A percentile compares a stretch with the other conserved stretches of the same genome.
Evolutionary conservation across 2,797 vertebrate genomes (phyloP).

Genomic region (Sternarchorhynchus goeldii): DNA sequence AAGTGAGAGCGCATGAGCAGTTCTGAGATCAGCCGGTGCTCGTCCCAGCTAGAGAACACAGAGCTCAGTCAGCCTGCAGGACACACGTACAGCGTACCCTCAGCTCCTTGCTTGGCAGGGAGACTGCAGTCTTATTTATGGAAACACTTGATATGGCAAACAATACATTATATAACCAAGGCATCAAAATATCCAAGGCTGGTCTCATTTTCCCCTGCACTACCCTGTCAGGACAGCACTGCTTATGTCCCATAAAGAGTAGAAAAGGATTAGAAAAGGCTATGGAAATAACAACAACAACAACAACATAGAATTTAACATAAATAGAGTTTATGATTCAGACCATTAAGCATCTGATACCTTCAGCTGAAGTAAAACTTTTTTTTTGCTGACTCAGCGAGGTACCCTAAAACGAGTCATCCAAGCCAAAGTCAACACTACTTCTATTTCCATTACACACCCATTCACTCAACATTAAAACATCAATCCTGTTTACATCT

Average conservation of each 20-base stretch:
- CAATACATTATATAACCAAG: constrained; percentile 18
- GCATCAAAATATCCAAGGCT: constrained; percentile 27
- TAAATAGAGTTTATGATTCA: not conserved
- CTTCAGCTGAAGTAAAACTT: constrained; percentile 3
- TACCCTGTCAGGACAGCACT: constrained; percentile 26
- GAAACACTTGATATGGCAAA: constrained; percentile 26
- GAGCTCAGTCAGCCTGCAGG: too few species aligned
- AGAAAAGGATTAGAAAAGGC: constrained; percentile 32
- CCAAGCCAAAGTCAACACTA: constrained; percentile 33
- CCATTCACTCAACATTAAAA: constrained; percentile 31
- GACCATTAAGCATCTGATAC: constrained; percentile 14
- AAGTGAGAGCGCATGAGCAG: too few species aligned
- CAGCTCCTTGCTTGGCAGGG: not conserved
- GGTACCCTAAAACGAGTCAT: not conserved
- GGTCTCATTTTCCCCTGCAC: constrained; percentile 1
- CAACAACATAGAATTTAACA: not conserved
- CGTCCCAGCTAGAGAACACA: too few species aligned
- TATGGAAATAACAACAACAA: constrained; percentile 5
- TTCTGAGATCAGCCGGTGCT: too few species aligned
- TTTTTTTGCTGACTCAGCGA: constrained; percentile 4
- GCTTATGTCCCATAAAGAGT: not conserved
- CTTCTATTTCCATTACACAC: constrained; percentile 1
- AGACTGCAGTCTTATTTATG: constrained; percentile 16
- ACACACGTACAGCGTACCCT: too few species aligned
- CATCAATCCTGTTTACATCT: constrained; percentile 36